These are phyloP conservation scores for Stegodyphus dumicola DNA, from an alignment of 1,140 invertebrate species.

Conservation along the genomic window DNA sequence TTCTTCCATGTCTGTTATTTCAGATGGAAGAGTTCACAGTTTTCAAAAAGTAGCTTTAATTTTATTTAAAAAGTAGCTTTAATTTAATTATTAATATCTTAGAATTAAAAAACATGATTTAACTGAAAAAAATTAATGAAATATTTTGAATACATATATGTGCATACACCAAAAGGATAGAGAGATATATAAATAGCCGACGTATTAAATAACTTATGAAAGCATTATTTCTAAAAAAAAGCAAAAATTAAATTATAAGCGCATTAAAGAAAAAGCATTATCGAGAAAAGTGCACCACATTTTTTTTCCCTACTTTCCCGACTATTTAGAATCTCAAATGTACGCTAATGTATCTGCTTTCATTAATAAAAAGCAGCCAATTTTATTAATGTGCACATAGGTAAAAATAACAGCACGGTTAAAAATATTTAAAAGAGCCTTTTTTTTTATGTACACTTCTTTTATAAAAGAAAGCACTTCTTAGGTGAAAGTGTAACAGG, in stretches of 20 bases:
- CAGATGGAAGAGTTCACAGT: no score
- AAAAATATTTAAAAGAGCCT: not conserved
- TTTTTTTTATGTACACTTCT: slow-evolving; percentile 2
- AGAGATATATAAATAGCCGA: no score
- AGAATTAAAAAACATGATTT: no score
- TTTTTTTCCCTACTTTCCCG: slow-evolving; percentile 11
- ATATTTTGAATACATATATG: no score
- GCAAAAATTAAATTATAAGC: slow-evolving; percentile 45
- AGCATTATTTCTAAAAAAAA: not conserved
- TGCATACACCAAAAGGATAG: no score
- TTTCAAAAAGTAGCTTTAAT: no score
- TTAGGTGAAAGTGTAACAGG: not conserved
- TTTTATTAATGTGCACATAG: slow-evolving; percentile 27
- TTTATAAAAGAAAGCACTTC: not conserved
- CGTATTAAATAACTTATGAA: slow-evolving; percentile 26
- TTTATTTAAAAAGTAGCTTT: no score
- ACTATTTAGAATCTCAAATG: slow-evolving; percentile 8
- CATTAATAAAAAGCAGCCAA: not conserved
- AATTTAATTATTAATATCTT: no score
- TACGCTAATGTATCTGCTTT: slow-evolving; percentile 29
- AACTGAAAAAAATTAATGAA: no score
- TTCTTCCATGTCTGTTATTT: no score
- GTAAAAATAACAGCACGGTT: slow-evolving; percentile 18
- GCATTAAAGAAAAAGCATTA: slow-evolving; percentile 44
- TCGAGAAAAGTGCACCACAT: not conserved